A percentile compares a stretch with the other conserved stretches of the same genome.
Evolutionary conservation across 2,888 invertebrate species (phyloP).

Genomic region (Sinhomidia bicolor): DNA sequence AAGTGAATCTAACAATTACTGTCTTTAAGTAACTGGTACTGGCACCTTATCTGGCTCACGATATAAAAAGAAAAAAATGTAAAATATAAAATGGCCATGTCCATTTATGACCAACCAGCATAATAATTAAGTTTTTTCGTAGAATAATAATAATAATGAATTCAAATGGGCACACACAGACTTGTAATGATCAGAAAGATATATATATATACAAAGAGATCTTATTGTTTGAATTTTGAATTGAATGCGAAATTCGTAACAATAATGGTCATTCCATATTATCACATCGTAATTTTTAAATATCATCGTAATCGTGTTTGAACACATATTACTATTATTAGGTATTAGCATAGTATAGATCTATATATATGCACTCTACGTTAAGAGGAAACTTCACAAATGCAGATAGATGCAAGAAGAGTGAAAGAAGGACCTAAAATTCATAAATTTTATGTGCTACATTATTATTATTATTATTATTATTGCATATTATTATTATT

Average conservation of each 20-base stretch:
- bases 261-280: neutral
- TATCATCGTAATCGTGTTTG: neutral
- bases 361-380: too few species aligned
- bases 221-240: conserved; percentile 13
- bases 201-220: neutral
- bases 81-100: conserved; percentile 33
- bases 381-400: too few species aligned
- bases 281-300: conserved; percentile 29
- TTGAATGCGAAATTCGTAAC: neutral
- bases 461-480: too few species aligned
- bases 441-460: neutral
- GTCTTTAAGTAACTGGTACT: conserved; percentile 48
- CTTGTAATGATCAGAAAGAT: neutral
- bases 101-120: conserved; percentile 46
- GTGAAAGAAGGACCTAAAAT: neutral
- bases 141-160: neutral
- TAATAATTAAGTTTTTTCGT: conserved; percentile 47
- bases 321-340: neutral
- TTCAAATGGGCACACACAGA: neutral
- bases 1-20: conserved; percentile 24
- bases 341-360: neutral
- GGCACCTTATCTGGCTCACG: conserved; percentile 41
- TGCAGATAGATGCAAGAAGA: neutral
- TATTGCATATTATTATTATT: too few species aligned
- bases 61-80: neutral